Evolutionary conservation across 2,797 vertebrate species (phyloP).

Genomic region (Alosa sapidissima): DNA sequence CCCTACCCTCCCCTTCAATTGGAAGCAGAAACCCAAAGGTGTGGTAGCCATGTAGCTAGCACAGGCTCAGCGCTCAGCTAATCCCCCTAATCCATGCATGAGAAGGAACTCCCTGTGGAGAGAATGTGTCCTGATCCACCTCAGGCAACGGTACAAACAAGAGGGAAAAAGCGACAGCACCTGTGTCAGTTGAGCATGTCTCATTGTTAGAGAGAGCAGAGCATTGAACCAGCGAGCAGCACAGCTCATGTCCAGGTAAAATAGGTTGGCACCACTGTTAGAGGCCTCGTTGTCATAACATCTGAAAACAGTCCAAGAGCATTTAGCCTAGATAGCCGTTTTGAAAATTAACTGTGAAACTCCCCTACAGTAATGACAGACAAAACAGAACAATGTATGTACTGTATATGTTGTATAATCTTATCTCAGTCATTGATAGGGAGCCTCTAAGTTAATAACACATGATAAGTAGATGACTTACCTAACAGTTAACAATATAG

Average conservation of each 20-base stretch:
- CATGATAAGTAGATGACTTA: background rate
- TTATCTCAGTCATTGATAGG: background rate
- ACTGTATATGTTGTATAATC: background rate
- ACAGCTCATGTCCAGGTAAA: background rate
- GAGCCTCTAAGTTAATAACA: background rate
- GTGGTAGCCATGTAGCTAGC: constrained; percentile 16
- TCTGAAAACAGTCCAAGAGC: constrained; percentile 2
- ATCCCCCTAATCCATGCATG: background rate
- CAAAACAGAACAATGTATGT: constrained; percentile 2
- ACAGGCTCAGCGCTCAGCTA: background rate
- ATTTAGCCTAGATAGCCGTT: background rate
- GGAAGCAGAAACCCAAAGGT: background rate
- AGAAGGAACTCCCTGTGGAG: background rate
- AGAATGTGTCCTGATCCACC: background rate
- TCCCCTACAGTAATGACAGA: background rate
- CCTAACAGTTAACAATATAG: background rate
- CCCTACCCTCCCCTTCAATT: background rate
- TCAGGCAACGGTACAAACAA: background rate
- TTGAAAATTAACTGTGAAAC: background rate
- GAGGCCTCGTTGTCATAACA: background rate
- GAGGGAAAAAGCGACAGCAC: background rate
- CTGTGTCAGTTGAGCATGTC: background rate
- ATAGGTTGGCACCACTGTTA: background rate
- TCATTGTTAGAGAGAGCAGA: background rate
- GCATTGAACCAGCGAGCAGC: background rate